These are phyloP conservation scores for Henricia sp. DNA, from an alignment of 53 echinoderm and acorn worm species.

Conservation along the genomic window DNA sequence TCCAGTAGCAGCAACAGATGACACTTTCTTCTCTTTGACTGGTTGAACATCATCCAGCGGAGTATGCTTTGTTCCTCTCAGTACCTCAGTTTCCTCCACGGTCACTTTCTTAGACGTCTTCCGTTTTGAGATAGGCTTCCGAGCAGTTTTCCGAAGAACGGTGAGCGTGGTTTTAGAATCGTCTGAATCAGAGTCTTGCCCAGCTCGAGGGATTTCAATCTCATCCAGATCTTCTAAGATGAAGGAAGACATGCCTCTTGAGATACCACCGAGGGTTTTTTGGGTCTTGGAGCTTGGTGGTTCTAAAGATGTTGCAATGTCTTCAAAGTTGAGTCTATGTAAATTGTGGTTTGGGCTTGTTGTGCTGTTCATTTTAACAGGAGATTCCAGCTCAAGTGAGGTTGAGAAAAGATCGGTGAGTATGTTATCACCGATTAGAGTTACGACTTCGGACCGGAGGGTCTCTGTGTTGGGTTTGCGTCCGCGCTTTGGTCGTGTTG, in stretches of 20 bases:
- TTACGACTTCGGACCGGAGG: constrained; percentile 55
- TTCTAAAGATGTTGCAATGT: neutral
- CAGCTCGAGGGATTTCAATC: constrained; percentile 90
- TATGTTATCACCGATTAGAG: neutral
- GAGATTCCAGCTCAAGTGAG: constrained; percentile 32
- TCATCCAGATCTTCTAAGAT: constrained; percentile 62
- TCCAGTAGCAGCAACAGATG: neutral
- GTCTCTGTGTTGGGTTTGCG: constrained; percentile 68
- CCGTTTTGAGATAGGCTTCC: constrained; percentile 34
- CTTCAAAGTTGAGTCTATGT: neutral
- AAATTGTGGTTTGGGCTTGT: neutral
- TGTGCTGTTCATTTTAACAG: neutral
- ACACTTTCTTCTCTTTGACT: constrained; percentile 2
- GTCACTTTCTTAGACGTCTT: constrained; percentile 21
- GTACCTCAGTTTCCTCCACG: constrained; percentile 61
- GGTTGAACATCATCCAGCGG: constrained; percentile 8
- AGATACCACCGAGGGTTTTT: neutral
- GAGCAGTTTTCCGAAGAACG: constrained; percentile 22
- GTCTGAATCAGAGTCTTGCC: constrained; percentile 73
- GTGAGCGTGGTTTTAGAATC: constrained; percentile 26
- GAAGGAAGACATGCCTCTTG: neutral
- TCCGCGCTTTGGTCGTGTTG: constrained; percentile 42
- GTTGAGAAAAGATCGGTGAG: constrained; percentile 30
- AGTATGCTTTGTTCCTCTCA: constrained; percentile 22
- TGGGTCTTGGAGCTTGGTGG: neutral